Conservation (phyloP, 1,140 invertebrate species). For the Mya arenaria region DNA sequence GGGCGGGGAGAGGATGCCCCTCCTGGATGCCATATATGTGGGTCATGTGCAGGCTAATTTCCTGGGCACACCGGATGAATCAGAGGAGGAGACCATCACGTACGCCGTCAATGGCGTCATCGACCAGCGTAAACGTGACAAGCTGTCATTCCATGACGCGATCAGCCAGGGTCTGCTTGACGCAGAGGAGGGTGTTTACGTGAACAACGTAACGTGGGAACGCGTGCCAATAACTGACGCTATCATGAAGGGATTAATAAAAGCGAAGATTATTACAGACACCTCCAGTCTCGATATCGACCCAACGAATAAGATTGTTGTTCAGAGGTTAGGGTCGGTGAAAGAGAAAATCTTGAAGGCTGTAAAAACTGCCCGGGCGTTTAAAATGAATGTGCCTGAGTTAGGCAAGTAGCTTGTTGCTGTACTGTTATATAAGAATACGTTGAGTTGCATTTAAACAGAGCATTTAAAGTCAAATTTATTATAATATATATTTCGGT, state of each 20-base stretch:
- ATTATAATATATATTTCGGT: no score
- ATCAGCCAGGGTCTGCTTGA: slow-evolving; percentile 70
- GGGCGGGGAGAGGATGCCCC: slow-evolving; percentile 67
- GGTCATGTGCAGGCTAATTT: slow-evolving; percentile 75
- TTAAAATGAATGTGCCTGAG: slow-evolving; percentile 51
- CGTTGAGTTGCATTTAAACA: no score
- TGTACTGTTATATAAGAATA: no score
- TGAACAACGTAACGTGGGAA: slow-evolving; percentile 75
- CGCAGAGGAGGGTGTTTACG: slow-evolving; percentile 72
- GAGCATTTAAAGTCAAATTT: no score
- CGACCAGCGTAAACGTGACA: slow-evolving; percentile 72
- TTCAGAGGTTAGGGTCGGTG: slow-evolving; percentile 73
- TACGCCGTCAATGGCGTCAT: slow-evolving; percentile 78
- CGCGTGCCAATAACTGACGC: slow-evolving; percentile 76
- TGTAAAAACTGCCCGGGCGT: slow-evolving; percentile 73
- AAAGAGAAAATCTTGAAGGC: slow-evolving; percentile 71
- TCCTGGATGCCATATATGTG: slow-evolving; percentile 77
- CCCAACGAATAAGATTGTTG: slow-evolving; percentile 77
- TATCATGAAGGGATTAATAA: slow-evolving; percentile 79
- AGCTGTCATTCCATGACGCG: slow-evolving; percentile 75
- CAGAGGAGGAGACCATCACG: slow-evolving; percentile 73
- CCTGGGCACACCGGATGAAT: slow-evolving; percentile 59
- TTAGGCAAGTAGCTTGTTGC: no score
- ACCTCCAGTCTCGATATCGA: slow-evolving; percentile 76
- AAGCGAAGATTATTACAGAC: slow-evolving; percentile 76